These are phyloP conservation scores for Erythrocercus mccallii DNA, from an alignment of 2,113 vertebrate genomes.

Conservation along the genomic window DNA sequence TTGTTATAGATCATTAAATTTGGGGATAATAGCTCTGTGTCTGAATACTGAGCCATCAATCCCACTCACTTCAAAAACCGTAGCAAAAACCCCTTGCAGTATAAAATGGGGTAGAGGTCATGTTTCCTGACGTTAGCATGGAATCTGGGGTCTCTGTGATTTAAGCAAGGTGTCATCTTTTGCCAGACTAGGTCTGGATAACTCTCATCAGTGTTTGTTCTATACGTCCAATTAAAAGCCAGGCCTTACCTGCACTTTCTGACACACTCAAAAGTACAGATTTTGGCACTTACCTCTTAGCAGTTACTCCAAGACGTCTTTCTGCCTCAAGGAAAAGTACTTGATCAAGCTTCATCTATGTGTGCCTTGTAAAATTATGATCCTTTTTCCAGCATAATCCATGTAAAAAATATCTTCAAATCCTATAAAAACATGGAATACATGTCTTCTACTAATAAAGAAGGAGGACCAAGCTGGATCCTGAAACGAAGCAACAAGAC, in stretches of 20 bases:
- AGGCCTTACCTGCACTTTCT: not conserved
- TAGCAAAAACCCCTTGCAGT: not conserved
- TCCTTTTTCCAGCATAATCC: not conserved
- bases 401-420: not conserved
- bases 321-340: not conserved
- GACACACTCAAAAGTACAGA: not conserved
- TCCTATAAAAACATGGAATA: not conserved
- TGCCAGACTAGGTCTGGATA: not conserved
- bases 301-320: not conserved
- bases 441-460: not conserved
- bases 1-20: not conserved
- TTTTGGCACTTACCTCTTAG: not conserved
- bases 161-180: not conserved
- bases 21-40: not conserved
- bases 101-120: not conserved
- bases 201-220: not conserved
- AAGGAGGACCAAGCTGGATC: not conserved
- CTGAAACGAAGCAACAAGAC: not conserved
- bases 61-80: not conserved
- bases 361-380: not conserved
- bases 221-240: not conserved
- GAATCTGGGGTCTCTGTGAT: not conserved
- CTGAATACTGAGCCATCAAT: not conserved
- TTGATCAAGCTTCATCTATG: not conserved
- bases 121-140: not conserved